Conservation (phyloP, 2,113 vertebrate genomes). For the Pandion haliaetus region DNA sequence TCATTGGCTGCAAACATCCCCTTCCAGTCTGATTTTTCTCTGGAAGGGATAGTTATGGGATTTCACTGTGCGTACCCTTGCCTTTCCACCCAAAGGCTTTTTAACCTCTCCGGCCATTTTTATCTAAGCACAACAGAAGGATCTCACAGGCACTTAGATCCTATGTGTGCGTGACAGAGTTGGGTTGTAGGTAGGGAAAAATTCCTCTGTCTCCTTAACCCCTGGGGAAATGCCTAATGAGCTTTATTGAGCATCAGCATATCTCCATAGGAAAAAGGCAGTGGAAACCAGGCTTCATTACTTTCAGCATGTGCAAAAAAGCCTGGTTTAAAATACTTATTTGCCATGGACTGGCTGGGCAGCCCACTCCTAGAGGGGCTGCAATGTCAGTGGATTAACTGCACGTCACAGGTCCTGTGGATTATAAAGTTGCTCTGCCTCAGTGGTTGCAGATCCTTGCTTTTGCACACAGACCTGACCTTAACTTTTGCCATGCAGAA, state of each 20-base stretch:
- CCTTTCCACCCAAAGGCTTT: neutral
- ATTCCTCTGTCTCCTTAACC: neutral
- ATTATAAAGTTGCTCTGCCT: neutral
- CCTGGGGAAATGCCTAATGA: neutral
- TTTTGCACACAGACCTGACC: neutral
- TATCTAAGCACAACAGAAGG: neutral
- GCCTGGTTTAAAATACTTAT: neutral
- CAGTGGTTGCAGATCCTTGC: neutral
- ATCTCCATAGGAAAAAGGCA: neutral
- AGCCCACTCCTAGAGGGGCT: neutral
- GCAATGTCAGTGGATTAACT: neutral
- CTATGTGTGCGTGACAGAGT: fast-evolving
- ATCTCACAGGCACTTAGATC: neutral
- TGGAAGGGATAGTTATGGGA: neutral
- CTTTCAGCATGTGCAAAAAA: neutral
- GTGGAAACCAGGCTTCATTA: neutral
- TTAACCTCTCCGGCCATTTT: neutral
- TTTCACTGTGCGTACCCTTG: fast-evolving
- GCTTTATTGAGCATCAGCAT: neutral
- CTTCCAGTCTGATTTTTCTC: neutral
- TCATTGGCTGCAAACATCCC: neutral
- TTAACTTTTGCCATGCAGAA: neutral
- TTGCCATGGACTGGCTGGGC: neutral
- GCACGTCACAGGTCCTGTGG: neutral
- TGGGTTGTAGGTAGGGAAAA: neutral